phyloP scores from a whole-genome alignment of 2,113 vertebrate species.

The Gopherus flavomarginatus region DNA sequence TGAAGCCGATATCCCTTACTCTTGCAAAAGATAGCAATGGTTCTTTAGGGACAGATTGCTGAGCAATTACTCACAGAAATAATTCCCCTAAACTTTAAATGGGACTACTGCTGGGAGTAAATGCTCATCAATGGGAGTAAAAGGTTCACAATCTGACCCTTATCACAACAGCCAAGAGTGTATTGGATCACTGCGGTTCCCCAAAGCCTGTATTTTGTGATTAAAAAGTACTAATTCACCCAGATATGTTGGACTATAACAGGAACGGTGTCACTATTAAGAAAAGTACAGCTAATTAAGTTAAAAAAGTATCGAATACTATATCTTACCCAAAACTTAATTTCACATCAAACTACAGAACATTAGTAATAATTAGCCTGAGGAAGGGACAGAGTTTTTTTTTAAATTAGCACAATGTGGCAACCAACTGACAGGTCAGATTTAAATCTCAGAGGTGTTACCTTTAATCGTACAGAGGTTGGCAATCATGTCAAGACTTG shows the following conservation, averaged over 20 bases:
- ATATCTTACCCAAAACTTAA: not conserved
- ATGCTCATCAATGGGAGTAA: constrained; percentile 36
- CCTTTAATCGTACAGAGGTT: constrained; percentile 53
- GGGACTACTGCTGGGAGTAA: constrained; percentile 1
- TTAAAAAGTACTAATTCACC: not conserved
- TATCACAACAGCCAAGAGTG: constrained; percentile 10
- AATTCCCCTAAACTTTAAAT: constrained; percentile 46
- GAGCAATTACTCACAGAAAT: constrained; percentile 51
- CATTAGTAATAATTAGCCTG: constrained; percentile 25
- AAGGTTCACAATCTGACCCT: constrained; percentile 44
- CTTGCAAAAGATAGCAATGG: constrained; percentile 36
- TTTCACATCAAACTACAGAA: not conserved
- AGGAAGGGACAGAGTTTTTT: constrained; percentile 6
- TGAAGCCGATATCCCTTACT: constrained; percentile 15
- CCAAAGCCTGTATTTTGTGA: not conserved
- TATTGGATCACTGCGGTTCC: not conserved
- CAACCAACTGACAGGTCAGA: constrained; percentile 51
- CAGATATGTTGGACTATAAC: not conserved
- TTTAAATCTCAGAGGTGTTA: constrained; percentile 61
- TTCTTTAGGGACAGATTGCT: constrained; percentile 39
- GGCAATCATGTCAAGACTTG: constrained; percentile 71
- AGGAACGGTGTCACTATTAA: not conserved
- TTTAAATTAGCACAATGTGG: constrained; percentile 7
- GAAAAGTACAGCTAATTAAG: not conserved
- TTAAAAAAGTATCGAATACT: not conserved